Base-by-base conservation (phyloP, 1,140 invertebrate genomes). In the Solen grandis region DNA sequence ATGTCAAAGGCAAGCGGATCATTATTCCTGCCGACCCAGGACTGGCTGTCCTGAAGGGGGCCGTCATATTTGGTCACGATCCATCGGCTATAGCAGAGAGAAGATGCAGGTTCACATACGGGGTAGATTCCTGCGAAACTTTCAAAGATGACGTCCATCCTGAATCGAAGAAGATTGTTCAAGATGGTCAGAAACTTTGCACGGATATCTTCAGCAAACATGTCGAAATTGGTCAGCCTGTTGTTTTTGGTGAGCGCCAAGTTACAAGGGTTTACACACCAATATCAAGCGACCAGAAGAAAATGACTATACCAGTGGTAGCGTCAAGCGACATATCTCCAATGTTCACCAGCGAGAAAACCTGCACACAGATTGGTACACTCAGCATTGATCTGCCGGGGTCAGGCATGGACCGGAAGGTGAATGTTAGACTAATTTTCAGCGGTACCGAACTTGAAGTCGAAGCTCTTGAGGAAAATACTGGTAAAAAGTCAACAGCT, bases 11-110 rank as follows among this genome's bases (percentile, higher is more conserved):
- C 10, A 76, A 54, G 29, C 54, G 27, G 46, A 35, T 76, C 25
- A 66, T 76, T 14, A 65, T 76, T 33, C 73, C 73, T 22, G 16
- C 35, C 8, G 62, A 76, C 10, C 14, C 73, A 13, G 73, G 73
- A 13, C 41, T 65, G 14, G 73, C 29, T 0, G 73, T 76, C 0
- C 59, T 76, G 14, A 76, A 76, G 22, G 73, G 73, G 22, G 78
- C 83, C 8, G 78, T 84, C 0, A 68, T 79, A 25, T 84, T 81
- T 62, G 83, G 78, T 33, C 57, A 73, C 35, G 31, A 74, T 38
- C 78, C 83, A 35, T 22, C 33, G 22, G 74, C 57, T 13, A 74
- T 84, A 13, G 22, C n/a, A 16, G 70, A 59, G 5, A 33, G 78
- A 4, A 19, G 80, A 10, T 33, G 46, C 8, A 29, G 69, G 14